Percentiles rank a stretch among this genome's conserved stretches.
These are phyloP conservation scores for Lophochroa leadbeateri DNA, from an alignment of 2,113 vertebrate species.

Conservation along the genomic window DNA sequence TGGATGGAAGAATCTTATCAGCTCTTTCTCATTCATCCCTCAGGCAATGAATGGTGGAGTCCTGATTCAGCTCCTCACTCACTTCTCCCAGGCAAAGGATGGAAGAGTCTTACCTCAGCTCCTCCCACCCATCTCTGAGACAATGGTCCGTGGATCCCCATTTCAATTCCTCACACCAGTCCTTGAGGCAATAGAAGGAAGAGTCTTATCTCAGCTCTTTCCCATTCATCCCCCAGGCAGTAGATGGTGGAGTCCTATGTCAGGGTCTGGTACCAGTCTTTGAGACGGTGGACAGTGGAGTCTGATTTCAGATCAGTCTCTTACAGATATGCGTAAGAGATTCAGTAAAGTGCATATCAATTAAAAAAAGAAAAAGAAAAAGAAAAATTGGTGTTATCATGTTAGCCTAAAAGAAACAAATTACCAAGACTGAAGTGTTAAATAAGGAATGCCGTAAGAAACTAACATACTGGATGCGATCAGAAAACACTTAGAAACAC, in stretches of 20 bases:
- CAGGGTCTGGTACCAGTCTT: background rate
- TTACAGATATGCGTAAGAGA: background rate
- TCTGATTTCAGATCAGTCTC: background rate
- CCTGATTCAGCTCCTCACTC: no score
- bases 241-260: background rate
- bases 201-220: no score
- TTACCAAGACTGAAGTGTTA: no score
- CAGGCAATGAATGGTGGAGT: no score
- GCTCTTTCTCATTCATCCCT: no score
- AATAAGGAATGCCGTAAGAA: background rate
- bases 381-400: rapidly evolving
- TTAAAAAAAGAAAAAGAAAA: background rate
- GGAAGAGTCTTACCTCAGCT: no score
- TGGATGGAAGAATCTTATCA: no score
- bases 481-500: background rate
- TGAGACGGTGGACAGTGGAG: background rate
- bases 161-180: background rate
- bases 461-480: rapidly evolving
- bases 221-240: no score
- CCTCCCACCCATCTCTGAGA: background rate
- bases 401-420: background rate
- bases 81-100: no score
- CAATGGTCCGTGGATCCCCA: background rate
- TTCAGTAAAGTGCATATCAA: background rate
- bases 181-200: background rate